Conservation (phyloP, 2,888 invertebrate genomes). For the Drosophila suboccidentalis region DNA sequence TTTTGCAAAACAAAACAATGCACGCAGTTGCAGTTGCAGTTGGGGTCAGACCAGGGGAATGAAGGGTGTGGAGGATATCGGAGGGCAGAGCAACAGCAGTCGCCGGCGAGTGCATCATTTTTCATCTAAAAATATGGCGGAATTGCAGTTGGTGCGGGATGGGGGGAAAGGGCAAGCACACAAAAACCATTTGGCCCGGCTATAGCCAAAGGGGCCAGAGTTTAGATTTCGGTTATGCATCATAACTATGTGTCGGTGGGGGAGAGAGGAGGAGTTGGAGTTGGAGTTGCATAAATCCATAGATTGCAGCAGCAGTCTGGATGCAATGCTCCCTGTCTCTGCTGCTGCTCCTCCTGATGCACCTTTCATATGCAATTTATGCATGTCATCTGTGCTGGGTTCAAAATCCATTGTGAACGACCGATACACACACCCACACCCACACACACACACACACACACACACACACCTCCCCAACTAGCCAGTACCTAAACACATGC, state of each 20-base stretch:
- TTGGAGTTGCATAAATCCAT: conserved; percentile 72
- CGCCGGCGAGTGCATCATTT: conserved; percentile 76
- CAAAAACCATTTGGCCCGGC: conserved; percentile 67
- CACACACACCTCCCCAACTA: conserved; percentile 2
- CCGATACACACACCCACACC: conserved; percentile 1
- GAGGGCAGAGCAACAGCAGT: conserved; percentile 21
- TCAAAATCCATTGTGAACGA: conserved; percentile 58
- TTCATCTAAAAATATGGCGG: conserved; percentile 55
- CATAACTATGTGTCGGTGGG: conserved; percentile 66
- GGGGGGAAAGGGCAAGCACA: conserved; percentile 49
- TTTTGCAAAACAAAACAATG: conserved; percentile 69
- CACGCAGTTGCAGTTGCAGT: conserved; percentile 43
- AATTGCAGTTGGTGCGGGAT: not conserved
- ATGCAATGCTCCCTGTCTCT: conserved; percentile 21
- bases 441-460: conserved; percentile 1
- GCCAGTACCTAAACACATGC: conserved; percentile 53
- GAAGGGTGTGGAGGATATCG: not conserved
- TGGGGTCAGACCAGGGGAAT: not conserved
- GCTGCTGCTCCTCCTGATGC: conserved; percentile 53
- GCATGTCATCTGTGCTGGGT: conserved; percentile 70
- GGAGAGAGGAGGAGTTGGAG: conserved; percentile 1
- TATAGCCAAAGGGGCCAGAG: conserved; percentile 47
- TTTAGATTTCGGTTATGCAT: conserved; percentile 75
- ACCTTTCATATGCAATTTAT: conserved; percentile 81
- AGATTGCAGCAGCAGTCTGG: conserved; percentile 62